Evolutionary conservation across 2,113 vertebrate species (phyloP), one percentile per base, ranked within the genome.

Genomic region (Chaetodon trifascialis): DNA sequence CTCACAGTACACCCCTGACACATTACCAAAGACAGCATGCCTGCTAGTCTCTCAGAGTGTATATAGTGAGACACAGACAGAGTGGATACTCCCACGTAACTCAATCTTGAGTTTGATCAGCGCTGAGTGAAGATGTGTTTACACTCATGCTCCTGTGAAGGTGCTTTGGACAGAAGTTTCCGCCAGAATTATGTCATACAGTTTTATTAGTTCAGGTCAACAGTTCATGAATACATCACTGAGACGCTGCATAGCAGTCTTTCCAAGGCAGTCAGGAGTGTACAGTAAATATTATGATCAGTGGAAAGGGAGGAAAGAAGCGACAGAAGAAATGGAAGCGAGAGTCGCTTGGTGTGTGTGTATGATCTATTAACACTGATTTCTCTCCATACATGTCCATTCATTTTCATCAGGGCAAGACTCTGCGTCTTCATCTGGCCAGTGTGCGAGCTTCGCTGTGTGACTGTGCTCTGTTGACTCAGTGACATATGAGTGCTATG

Each of bases 401-500:
- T 63, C 75, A 74, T 58, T 71, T 68, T 54, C 30, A 68, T 58
- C 47, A 42, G 10, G 55, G 56, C 51, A 25, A 69, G 58, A 68
- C 62, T 68, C 19, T 0, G 65, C 0, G 4, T 76, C 47, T 66
- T 71, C 69, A 62, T 59, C 56, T 23, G 55, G 83, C 75, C 60
- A 38, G 72, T 30, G 64, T 64, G 62, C 67, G 64, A 69, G 55
- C 71, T 73, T 19, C 8, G 12, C 71, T 76, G 76, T 66, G 73
- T 55, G 62, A 66, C 86, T 70, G 30, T 12, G 21, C 79, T 62
- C 59, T 84, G 85, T 84, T 79, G 80, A 86, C 86, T 90, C 84
- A 65, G 81, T 90, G 85, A 88, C 89, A 88, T 86, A 85, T 54
- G 87, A 88, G 83, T 62, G 79, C 80, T 73, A 84, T 80, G 68